These are phyloP conservation scores for Cerastis rubricosa DNA, from an alignment of 2,888 invertebrate species.

Conservation along the genomic window DNA sequence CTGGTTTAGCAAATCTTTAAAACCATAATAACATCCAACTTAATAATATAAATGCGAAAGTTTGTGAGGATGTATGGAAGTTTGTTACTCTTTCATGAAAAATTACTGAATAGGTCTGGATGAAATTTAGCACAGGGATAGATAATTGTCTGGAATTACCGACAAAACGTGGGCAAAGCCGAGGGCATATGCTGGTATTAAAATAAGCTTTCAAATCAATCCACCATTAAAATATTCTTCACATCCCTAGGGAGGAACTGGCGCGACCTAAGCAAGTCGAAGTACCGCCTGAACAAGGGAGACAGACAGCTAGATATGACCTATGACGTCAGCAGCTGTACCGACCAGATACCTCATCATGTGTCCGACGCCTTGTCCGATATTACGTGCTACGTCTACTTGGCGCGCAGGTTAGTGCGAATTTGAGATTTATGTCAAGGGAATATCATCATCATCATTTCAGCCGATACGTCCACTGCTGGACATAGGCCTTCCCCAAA, in stretches of 20 bases:
- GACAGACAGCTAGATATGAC: constrained; percentile 98
- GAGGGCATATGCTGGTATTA: neutral
- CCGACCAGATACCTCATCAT: constrained; percentile 95
- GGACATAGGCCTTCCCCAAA: no score
- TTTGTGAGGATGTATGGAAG: no score
- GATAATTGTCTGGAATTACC: no score
- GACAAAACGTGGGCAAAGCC: no score
- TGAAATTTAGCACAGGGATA: no score
- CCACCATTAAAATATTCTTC: neutral
- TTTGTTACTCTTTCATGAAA: no score
- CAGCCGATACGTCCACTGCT: no score
- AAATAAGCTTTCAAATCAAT: neutral
- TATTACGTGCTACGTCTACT: constrained; percentile 99
- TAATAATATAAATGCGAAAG: no score
- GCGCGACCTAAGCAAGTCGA: constrained; percentile 98
- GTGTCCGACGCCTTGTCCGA: constrained; percentile 99
- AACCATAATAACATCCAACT: neutral
- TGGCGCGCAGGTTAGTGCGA: constrained; percentile 92
- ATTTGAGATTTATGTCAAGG: neutral
- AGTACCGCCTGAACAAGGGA: constrained; percentile 98
- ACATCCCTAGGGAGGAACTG: constrained; percentile 91
- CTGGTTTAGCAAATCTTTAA: neutral
- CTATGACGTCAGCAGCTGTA: constrained; percentile 91
- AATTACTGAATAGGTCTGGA: no score
- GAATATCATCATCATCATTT: neutral